phyloP scores from a whole-genome alignment of 2,113 vertebrate species.

The Lipophrys pholis region DNA sequence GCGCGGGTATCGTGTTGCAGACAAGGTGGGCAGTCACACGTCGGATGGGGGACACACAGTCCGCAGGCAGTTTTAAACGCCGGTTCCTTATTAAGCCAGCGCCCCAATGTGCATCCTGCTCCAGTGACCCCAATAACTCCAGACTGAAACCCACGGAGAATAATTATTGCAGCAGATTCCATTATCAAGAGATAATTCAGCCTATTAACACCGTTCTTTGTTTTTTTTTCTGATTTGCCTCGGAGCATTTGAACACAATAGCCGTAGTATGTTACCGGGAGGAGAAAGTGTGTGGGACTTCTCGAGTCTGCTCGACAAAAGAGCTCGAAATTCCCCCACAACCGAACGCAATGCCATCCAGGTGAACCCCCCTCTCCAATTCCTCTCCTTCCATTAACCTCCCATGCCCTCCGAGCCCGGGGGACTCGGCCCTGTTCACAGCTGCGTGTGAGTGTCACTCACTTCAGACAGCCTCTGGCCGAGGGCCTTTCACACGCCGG shows the following conservation, averaged over 20 bases:
- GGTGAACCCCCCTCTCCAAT: constrained; percentile 53
- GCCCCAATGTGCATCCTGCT: constrained; percentile 37
- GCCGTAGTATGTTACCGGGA: constrained; percentile 21
- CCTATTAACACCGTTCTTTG: constrained; percentile 18
- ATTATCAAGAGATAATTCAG: constrained; percentile 31
- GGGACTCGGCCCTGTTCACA: constrained; percentile 48
- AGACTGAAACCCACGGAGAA: constrained; percentile 20
- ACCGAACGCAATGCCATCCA: constrained; percentile 66
- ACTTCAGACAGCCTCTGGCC: constrained; percentile 37
- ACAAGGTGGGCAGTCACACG: constrained; percentile 67
- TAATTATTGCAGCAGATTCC: constrained; percentile 45
- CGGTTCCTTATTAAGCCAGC: constrained; percentile 65
- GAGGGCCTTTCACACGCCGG: constrained; percentile 39
- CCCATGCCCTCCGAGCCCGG: constrained; percentile 31
- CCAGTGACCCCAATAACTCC: constrained; percentile 63
- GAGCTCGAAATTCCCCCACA: constrained; percentile 3
- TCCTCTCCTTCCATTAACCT: constrained; percentile 70
- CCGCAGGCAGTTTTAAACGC: constrained; percentile 53
- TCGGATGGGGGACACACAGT: constrained; percentile 42
- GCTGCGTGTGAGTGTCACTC: constrained; percentile 58
- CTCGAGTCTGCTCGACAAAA: constrained; percentile 37
- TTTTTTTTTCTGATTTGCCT: constrained; percentile 18
- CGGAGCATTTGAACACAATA: constrained; percentile 37
- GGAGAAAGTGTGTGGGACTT: constrained; percentile 38
- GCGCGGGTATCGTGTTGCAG: constrained; percentile 64